phyloP scores from a whole-genome alignment of 2,113 vertebrate species.

The Lepus europaeus region DNA sequence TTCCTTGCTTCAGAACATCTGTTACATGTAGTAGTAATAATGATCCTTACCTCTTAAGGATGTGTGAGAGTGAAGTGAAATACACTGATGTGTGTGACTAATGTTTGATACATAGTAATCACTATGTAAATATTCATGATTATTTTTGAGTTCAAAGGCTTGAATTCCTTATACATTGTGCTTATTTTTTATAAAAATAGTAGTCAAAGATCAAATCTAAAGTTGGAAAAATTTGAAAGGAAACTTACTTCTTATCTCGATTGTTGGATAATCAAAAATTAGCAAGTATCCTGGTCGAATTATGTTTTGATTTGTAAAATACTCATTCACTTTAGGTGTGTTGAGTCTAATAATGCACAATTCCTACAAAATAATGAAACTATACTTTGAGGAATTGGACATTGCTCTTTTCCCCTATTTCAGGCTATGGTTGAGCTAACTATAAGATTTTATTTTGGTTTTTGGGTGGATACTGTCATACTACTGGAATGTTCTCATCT shows the following conservation, averaged over 20 bases:
- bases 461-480: neutral
- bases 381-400: slow-evolving; percentile 14
- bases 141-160: neutral
- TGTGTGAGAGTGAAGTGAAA: neutral
- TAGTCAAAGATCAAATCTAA: slow-evolving; percentile 10
- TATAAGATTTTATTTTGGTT: neutral
- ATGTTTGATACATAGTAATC: fast-evolving
- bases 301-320: neutral
- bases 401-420: neutral
- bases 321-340: neutral
- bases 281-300: neutral
- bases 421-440: neutral
- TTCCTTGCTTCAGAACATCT: neutral
- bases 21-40: neutral
- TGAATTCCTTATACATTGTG: neutral
- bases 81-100: neutral
- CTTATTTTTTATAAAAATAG: neutral
- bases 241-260: neutral
- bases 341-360: neutral
- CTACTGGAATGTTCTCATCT: neutral
- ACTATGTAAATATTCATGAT: neutral
- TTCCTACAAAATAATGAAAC: slow-evolving; percentile 20
- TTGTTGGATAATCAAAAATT: neutral
- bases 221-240: neutral
- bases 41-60: too few relatives aligned